These are phyloP conservation scores for Geococcyx californianus DNA, from an alignment of 2,113 vertebrate genomes.

Conservation along the genomic window DNA sequence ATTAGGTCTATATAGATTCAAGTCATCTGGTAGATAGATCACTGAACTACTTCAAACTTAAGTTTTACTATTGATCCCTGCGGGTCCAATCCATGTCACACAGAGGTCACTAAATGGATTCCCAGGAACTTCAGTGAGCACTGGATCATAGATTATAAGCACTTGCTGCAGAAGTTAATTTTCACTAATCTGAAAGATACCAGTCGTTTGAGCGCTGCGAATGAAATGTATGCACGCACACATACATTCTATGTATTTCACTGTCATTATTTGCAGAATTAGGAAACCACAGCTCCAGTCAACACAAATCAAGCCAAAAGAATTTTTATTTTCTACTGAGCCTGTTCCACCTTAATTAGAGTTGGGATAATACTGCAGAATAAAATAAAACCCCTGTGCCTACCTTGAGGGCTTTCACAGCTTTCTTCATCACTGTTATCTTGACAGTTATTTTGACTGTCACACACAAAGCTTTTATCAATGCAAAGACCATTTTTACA, in stretches of 20 bases:
- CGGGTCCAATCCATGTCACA: neutral
- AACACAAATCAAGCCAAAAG: neutral
- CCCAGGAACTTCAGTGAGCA: neutral
- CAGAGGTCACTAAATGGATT: neutral
- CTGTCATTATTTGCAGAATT: neutral
- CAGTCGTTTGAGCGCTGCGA: neutral
- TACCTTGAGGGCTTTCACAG: slow-evolving; percentile 92
- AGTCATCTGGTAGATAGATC: neutral
- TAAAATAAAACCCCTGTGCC: neutral
- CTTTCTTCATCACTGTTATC: slow-evolving; percentile 96
- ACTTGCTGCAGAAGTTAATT: neutral
- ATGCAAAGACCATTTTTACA: slow-evolving; percentile 94
- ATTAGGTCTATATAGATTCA: neutral
- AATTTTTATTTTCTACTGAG: neutral
- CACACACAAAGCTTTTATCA: slow-evolving; percentile 96
- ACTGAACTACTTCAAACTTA: neutral
- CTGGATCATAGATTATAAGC: neutral
- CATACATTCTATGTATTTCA: neutral
- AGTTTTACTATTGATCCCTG: neutral
- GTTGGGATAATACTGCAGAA: neutral
- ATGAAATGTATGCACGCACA: neutral
- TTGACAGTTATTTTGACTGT: slow-evolving; percentile 93
- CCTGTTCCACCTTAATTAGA: neutral
- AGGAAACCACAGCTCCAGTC: neutral
- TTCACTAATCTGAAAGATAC: neutral